Base-by-base conservation (phyloP, 2,888 invertebrate species). In the Eudemis profundana region DNA sequence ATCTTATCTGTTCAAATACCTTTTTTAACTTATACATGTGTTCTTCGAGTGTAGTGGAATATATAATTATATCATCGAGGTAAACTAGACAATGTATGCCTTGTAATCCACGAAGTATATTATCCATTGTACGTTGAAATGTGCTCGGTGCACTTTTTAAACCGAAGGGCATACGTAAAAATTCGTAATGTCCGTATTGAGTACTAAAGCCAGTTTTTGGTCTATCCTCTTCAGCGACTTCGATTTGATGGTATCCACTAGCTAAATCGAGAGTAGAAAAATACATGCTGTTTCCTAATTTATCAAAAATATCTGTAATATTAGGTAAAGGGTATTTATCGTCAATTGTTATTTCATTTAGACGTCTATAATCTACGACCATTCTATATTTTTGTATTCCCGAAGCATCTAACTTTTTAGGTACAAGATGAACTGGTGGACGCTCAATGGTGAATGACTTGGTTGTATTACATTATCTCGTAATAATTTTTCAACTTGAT, bases 91-190 rank as follows among this genome's bases (percentile, higher is more conserved):
- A n/a, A n/a, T n/a, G n/a, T n/a, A n/a, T n/a, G n/a, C n/a, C n/a
- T n/a, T n/a, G 65, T 47, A 75, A 70, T 70, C 50, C 70, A 14
- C 66, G 56, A 4, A 85, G 61, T 1, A 77, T 70, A 38, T 71
- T 68, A 63, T 80, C 73, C 70, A 82, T 82, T 8, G 76, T 46
- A 4, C 83, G 19, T 67, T 80, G 79, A 66, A 85, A 85, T 0
- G 79, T 79, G 0, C 72, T 69, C 1, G 82, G 80, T 0, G 75
- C 71, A 47, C 74, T 79, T 46, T 72, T 70, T 3, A 82, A 64
- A 0, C 81, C 81, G 59, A 81, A 76, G 0, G 75, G 75, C 77
- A 85, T 76, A 2, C 78, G 19, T 62, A 40, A 61, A 70, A 79
- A 21, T 63, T 53, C 40, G 40, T 40, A 54, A 23, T 77, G 72